Evolutionary conservation across 1,140 invertebrate genomes (phyloP).

Genomic region (Drosophila pandora): DNA sequence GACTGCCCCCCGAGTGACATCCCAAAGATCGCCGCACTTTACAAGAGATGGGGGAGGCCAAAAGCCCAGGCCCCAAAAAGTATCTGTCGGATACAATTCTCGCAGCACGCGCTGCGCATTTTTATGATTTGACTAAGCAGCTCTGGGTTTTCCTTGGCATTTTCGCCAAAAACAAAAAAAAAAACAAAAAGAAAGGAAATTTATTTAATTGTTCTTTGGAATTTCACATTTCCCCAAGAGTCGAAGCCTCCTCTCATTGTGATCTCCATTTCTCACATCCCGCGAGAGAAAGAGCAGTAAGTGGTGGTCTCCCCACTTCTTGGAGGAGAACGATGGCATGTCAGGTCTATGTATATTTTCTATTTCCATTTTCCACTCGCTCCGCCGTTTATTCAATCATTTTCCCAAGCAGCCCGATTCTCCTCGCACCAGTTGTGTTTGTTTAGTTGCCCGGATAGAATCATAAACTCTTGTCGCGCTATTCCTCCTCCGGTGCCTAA

Average conservation of each 20-base stretch:
- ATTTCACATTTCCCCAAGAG: slow-evolving; percentile 26
- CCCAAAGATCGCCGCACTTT: slow-evolving; percentile 75
- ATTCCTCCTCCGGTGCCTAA: slow-evolving; percentile 6
- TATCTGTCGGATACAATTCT: neutral
- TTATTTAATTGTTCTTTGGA: slow-evolving; percentile 34
- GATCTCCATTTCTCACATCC: neutral
- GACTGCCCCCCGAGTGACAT: slow-evolving; percentile 42
- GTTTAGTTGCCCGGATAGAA: slow-evolving; percentile 69
- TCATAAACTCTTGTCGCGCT: slow-evolving; percentile 42
- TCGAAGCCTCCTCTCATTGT: too few relatives aligned
- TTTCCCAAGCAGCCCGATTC: slow-evolving; percentile 48
- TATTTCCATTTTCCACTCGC: slow-evolving; percentile 70
- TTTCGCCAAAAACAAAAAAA: neutral
- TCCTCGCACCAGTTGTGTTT: slow-evolving; percentile 65
- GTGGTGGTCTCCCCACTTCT: slow-evolving; percentile 21
- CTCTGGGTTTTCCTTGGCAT: slow-evolving; percentile 64
- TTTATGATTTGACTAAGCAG: slow-evolving; percentile 67
- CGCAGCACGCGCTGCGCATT: slow-evolving; percentile 59
- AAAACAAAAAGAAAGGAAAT: slow-evolving; percentile 15
- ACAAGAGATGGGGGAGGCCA: slow-evolving; percentile 30
- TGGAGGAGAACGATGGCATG: slow-evolving; percentile 37
- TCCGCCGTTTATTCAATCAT: slow-evolving; percentile 62
- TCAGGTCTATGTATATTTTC: slow-evolving; percentile 51
- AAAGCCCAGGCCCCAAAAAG: neutral
- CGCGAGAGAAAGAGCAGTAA: slow-evolving; percentile 12